phyloP scores from a whole-genome alignment of 2,113 vertebrate species.

The Actenoides hombroni region DNA sequence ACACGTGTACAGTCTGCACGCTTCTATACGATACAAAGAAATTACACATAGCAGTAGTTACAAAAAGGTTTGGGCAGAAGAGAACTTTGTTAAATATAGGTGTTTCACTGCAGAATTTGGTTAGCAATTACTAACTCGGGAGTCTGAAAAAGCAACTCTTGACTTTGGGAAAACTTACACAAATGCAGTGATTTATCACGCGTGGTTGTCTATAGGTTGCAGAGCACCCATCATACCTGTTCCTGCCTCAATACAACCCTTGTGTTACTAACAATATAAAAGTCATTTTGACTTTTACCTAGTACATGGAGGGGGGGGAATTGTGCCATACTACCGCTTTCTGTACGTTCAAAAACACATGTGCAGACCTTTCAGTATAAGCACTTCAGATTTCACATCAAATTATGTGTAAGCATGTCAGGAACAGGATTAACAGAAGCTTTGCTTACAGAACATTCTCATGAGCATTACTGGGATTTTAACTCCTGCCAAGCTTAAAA shows the following conservation, averaged over 20 bases:
- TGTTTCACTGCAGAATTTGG: neutral
- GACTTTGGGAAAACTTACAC: neutral
- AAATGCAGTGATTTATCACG: neutral
- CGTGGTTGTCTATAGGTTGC: neutral
- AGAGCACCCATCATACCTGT: neutral
- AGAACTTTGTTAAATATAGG: neutral
- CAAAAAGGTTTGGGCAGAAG: neutral
- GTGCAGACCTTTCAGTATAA: conserved; percentile 37
- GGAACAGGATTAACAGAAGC: conserved; percentile 34
- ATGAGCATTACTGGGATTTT: conserved; percentile 42
- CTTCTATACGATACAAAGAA: neutral
- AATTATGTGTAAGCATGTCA: conserved; percentile 14
- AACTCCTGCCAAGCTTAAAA: conserved; percentile 51
- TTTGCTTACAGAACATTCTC: conserved; percentile 41
- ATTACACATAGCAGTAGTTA: neutral
- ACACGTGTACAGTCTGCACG: neutral
- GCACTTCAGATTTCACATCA: conserved; percentile 22
- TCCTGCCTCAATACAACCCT: neutral
- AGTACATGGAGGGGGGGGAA: neutral
- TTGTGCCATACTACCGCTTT: neutral
- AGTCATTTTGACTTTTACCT: conserved; percentile 21
- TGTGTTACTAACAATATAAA: neutral
- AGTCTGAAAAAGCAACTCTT: neutral
- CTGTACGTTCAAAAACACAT: neutral
- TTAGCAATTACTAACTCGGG: neutral